A percentile compares a stretch with the other conserved stretches of the same genome.
phyloP scores from a whole-genome alignment of 1,140 invertebrate genomes.

The Onthophagus taurus region DNA sequence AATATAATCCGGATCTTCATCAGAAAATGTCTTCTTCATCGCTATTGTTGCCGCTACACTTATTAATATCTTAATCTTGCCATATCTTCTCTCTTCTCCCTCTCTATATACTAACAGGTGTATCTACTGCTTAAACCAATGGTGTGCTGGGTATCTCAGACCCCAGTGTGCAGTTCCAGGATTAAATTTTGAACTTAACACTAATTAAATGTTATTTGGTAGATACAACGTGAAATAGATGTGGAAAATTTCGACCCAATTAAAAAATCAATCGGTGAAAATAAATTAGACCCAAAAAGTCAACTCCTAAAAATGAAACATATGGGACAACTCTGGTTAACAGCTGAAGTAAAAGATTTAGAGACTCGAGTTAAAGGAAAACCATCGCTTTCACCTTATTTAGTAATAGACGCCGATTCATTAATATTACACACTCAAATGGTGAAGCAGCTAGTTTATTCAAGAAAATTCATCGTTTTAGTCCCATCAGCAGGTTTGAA shows the following conservation, averaged over 20 bases:
- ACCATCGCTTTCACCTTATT: slow-evolving; percentile 56
- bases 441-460: slow-evolving; percentile 67
- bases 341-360: slow-evolving; percentile 48
- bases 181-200: no score
- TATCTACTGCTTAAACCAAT: no score
- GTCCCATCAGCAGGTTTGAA: slow-evolving; percentile 64
- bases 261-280: slow-evolving; percentile 26
- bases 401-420: slow-evolving; percentile 64
- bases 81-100: no score
- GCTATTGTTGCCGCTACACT: no score
- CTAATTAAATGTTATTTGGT: slow-evolving; percentile 16
- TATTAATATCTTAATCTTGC: no score
- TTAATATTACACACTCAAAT: slow-evolving; percentile 60
- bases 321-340: slow-evolving; percentile 46
- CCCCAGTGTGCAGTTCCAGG: no score
- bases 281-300: slow-evolving; percentile 16
- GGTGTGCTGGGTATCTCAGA: no score
- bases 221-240: slow-evolving; percentile 44
- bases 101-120: no score
- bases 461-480: slow-evolving; percentile 68
- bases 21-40: no score
- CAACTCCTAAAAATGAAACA: slow-evolving; percentile 42
- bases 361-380: slow-evolving; percentile 39
- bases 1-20: no score
- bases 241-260: slow-evolving; percentile 30